Conservation (phyloP, 2,113 vertebrate genomes). For the Corapipo altera region DNA sequence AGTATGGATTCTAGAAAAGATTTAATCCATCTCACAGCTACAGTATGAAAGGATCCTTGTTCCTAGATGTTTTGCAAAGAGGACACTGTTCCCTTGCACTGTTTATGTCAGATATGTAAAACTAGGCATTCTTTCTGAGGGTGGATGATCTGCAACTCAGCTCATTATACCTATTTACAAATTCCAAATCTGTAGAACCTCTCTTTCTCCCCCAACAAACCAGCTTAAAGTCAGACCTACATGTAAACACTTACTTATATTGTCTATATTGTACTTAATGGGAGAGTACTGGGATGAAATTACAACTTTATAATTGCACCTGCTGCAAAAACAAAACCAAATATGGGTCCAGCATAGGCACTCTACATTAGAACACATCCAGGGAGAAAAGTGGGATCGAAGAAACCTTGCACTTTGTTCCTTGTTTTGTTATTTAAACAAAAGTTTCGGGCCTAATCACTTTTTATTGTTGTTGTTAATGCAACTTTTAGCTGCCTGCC, state of each 20-base stretch:
- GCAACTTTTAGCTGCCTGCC: not conserved
- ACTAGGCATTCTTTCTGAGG: not conserved
- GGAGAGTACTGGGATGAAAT: not conserved
- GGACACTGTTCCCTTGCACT: not conserved
- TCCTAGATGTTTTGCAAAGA: not conserved
- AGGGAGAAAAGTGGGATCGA: not conserved
- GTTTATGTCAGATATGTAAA: not conserved
- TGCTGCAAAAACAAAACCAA: not conserved
- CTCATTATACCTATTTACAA: not conserved
- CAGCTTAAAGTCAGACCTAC: not conserved
- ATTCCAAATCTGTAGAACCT: not conserved
- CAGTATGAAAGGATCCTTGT: not conserved
- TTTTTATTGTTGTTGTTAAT: not conserved
- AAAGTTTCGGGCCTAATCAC: not conserved
- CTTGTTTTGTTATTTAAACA: not conserved
- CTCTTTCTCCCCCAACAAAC: not conserved
- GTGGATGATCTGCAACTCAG: not conserved
- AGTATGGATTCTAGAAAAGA: not conserved
- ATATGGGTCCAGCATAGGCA: not conserved
- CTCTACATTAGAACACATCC: not conserved
- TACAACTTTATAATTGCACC: not conserved
- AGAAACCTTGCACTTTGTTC: not conserved
- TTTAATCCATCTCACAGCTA: not conserved
- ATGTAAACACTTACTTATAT: not conserved
- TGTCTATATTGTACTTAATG: not conserved